Base-by-base conservation (phyloP, 2,113 vertebrate species). In the Dendrocopos noguchii region DNA sequence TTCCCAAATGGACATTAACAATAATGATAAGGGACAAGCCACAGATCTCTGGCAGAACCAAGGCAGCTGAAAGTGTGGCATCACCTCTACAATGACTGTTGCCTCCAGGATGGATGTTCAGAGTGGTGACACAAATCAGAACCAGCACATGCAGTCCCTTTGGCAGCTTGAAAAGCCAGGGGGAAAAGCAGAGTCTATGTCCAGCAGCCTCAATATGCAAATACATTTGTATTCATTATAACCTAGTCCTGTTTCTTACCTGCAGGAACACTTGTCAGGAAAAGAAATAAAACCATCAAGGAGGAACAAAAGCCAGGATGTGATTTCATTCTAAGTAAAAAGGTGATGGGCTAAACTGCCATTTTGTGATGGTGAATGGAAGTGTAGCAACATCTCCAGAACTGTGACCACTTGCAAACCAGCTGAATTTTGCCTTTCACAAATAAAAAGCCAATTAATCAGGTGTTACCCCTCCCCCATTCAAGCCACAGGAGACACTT, bases 121-220 rank as follows among this genome's bases (percentile, higher is more conserved):
- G 67, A 44, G 74, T 1, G 31, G 33, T 89, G 84, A 80, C 79
- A 91, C 64, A 74, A 90, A 91, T 9, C 81, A 94, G 50, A 65
- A 59, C 29, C 4, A 2, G 46, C 61, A 31, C 1, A 5, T 52
- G 64, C 42, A 21, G 47, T 57, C 63, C 31, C 77, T 86, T 34
- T 47, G 86, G 80, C 86, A 84, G 80, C 78, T 73, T 53, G 76
- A 36, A 77, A 60, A 83, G 42, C 81, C 92, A 92, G 36, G 84
- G 47, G 92, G 87, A 64, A 77, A 63, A 71, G 28, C 56, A 78
- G 46, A 84, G 5, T 10, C 86, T 27, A 31, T 64, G 86, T 66
- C 89, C 92, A 91, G 80, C 86, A 93, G 63, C 78, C 80, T 73
- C 84, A 22, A 28, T 29, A 29, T 80, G 42, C 28, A 74, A 91